phyloP scores from a whole-genome alignment of 2,888 invertebrate genomes.

The Cantharis rustica region DNA sequence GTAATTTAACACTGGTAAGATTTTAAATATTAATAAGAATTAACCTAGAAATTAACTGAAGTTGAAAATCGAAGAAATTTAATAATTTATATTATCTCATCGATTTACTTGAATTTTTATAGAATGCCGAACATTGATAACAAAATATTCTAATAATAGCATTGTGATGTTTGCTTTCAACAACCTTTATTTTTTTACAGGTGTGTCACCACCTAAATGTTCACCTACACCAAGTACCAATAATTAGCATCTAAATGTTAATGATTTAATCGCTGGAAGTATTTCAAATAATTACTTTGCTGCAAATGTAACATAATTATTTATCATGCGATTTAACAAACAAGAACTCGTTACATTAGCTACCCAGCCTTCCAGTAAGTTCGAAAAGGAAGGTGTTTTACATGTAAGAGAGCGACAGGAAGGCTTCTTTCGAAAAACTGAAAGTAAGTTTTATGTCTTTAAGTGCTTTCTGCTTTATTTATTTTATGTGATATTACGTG shows the following conservation, averaged over 20 bases:
- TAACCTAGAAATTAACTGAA: background rate
- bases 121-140: background rate
- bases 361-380: constrained; percentile 83
- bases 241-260: background rate
- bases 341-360: constrained; percentile 85
- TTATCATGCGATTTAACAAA: constrained; percentile 85
- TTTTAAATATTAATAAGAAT: background rate
- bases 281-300: background rate
- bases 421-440: constrained; percentile 87
- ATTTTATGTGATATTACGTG: background rate
- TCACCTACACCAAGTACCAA: background rate
- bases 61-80: background rate
- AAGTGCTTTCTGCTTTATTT: background rate
- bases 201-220: background rate
- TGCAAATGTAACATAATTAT: constrained; percentile 21
- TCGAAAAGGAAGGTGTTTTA: constrained; percentile 90
- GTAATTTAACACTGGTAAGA: background rate
- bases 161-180: background rate
- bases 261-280: background rate
- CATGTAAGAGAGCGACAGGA: constrained; percentile 88
- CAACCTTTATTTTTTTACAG: background rate
- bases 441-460: constrained; percentile 71
- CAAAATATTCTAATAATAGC: background rate
- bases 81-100: background rate
- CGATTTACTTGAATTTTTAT: background rate